Evolutionary conservation across 2,888 invertebrate species (phyloP).

Genomic region (Thumatha senex): DNA sequence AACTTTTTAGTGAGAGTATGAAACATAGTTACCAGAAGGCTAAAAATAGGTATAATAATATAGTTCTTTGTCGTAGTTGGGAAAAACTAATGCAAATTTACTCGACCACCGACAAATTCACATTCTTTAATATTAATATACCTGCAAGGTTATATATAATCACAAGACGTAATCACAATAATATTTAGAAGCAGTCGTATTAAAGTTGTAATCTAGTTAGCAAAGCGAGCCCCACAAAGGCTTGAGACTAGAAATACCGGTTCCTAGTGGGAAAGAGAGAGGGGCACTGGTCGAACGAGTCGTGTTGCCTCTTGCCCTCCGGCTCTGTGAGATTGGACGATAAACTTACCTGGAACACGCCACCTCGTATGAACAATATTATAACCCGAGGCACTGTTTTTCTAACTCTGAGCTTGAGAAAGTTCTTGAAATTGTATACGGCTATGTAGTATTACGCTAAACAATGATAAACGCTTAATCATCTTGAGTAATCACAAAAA

Average conservation of each 20-base stretch:
- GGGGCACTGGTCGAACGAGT: conserved; percentile 48
- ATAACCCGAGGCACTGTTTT: conserved; percentile 21
- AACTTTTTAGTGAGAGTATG: too few relatives aligned
- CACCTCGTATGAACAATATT: conserved; percentile 40
- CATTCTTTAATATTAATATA: not conserved
- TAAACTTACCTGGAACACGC: conserved; percentile 57
- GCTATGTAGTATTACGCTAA: conserved; percentile 27
- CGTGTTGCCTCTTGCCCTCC: conserved; percentile 60
- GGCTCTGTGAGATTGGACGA: conserved; percentile 59
- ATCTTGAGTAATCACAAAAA: conserved; percentile 39
- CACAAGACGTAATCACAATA: conserved; percentile 18
- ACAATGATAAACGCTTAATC: conserved; percentile 42
- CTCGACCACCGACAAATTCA: too few relatives aligned
- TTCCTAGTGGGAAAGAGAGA: conserved; percentile 38
- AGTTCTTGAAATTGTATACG: conserved; percentile 48
- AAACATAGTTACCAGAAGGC: too few relatives aligned
- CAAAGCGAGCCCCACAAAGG: conserved; percentile 29
- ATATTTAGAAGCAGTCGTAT: conserved; percentile 40
- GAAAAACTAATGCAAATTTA: too few relatives aligned
- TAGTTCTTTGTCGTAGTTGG: too few relatives aligned
- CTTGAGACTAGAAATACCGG: conserved; percentile 58
- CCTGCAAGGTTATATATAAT: conserved; percentile 21
- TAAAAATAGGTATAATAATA: too few relatives aligned
- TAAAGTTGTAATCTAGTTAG: conserved; percentile 65
- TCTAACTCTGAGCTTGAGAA: conserved; percentile 39